Conservation (phyloP, 2,888 invertebrate genomes). For the Coecobrya sp. region DNA sequence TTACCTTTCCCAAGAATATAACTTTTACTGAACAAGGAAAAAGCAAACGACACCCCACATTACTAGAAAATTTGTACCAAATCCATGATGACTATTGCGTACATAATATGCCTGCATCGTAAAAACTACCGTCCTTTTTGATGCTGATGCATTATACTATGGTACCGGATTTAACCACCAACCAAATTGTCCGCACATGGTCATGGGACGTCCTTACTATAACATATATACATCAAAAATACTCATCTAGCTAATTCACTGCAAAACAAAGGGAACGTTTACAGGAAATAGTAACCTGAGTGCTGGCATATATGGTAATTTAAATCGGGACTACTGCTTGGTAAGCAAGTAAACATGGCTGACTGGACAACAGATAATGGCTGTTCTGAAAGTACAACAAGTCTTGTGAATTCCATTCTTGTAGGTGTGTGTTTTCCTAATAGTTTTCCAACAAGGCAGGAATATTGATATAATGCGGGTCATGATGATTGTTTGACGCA, state of each 20-base stretch:
- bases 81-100: not conserved
- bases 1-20: constrained; percentile 47
- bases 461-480: constrained; percentile 47
- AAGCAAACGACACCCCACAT: constrained; percentile 42
- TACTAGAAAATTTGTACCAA: constrained; percentile 55
- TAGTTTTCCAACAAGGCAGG: constrained; percentile 42
- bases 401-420: not conserved
- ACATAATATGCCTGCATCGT: constrained; percentile 25
- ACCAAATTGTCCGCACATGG: constrained; percentile 28
- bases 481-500: constrained; percentile 56
- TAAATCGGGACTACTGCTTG: not conserved
- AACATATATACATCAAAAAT: too few species aligned
- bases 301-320: not conserved
- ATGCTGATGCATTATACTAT: constrained; percentile 19
- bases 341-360: not conserved
- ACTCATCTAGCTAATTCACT: too few species aligned
- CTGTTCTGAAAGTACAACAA: constrained; percentile 34
- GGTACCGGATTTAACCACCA: not conserved
- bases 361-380: constrained; percentile 36
- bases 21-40: constrained; percentile 11
- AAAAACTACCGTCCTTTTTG: not conserved
- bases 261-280: constrained; percentile 25
- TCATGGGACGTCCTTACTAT: not conserved
- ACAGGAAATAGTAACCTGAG: not conserved
- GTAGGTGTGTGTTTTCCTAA: not conserved